These are phyloP conservation scores for Synanceia verrucosa DNA, from an alignment of 2,797 vertebrate genomes.

Conservation along the genomic window DNA sequence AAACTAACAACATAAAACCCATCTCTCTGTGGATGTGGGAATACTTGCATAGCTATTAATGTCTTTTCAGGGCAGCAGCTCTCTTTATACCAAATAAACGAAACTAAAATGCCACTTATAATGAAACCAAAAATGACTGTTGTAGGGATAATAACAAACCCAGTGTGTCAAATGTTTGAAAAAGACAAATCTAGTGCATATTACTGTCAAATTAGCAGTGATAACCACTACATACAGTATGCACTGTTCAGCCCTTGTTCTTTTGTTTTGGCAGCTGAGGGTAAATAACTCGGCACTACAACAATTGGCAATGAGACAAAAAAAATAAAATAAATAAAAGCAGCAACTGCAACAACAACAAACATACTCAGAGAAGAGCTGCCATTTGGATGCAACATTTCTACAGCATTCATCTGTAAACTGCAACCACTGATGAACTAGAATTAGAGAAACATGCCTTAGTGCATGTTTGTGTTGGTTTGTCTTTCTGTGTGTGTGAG, in stretches of 20 bases:
- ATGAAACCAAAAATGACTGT: constrained; percentile 10
- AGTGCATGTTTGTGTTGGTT: background rate
- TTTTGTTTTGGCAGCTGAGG: constrained; percentile 16
- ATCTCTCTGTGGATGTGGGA: constrained; percentile 32
- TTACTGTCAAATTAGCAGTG: constrained; percentile 27
- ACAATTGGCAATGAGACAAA: constrained; percentile 18
- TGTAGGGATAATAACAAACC: background rate
- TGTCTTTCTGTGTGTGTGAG: background rate
- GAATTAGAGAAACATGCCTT: background rate
- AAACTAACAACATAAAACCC: constrained; percentile 46
- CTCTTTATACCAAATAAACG: constrained; percentile 18
- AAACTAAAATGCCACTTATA: constrained; percentile 1
- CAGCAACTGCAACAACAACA: constrained; percentile 2
- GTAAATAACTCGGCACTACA: constrained; percentile 28
- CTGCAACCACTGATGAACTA: constrained; percentile 1
- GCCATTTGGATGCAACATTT: constrained; percentile 37
- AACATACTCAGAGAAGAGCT: constrained; percentile 7
- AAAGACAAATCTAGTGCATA: constrained; percentile 7
- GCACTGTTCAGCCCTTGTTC: background rate
- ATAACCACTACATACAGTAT: constrained; percentile 5
- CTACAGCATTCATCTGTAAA: constrained; percentile 15
- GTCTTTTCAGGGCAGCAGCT: constrained; percentile 27
- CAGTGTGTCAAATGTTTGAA: background rate
- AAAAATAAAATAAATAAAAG: constrained; percentile 7
- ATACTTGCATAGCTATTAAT: constrained; percentile 37